Base-by-base conservation (phyloP, 1,140 invertebrate genomes). In the Meloidogyne chitwoodi region DNA sequence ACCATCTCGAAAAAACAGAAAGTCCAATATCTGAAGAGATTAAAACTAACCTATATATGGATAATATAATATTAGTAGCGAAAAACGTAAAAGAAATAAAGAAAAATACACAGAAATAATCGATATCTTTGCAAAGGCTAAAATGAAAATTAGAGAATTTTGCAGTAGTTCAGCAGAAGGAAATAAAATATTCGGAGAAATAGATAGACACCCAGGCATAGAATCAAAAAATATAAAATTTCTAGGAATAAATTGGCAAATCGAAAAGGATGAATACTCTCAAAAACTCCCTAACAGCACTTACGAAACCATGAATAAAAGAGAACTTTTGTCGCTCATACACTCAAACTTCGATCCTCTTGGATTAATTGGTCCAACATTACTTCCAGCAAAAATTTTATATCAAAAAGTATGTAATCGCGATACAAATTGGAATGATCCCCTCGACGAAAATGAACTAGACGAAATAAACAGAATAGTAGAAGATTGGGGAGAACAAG, bases 21-120 rank as follows among this genome's bases (percentile, higher is more conserved):
- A 41, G 38, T 11, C n/a, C 22, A 4, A 29, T 44, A 19, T 22
- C 27, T n/a, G 34, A 77, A 4, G 38, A 77, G 16, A 65, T 76
- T 34, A 74, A 26, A 26, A 12, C 61, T 0, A 64, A 64, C 4
- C 11, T 77, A 16, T 73, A 77, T n/a, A 73, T 76, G n/a, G 75
- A 77, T 12, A 77, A 77, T 34, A 26, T 77, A 19, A 26, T 68
- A n/a, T 3, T 77, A 16, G 27, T 29, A 2, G 19, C 61, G 4
- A 19, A 27, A 5, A 24, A 12, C 6, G 14, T 14, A 27, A 24
- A 34, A 19, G 48, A 41, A 61, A 77, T 65, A n/a, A 16, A 16
- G 34, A 22, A 8, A 71, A 71, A 71, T 67, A 67, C 12, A 41
- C 6, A 41, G 38, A 41, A 41, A 12, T 41, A 41, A 41, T 41